These are phyloP conservation scores for Otolemur garnettii DNA, from an alignment of 2,113 vertebrate species.

Conservation along the genomic window DNA sequence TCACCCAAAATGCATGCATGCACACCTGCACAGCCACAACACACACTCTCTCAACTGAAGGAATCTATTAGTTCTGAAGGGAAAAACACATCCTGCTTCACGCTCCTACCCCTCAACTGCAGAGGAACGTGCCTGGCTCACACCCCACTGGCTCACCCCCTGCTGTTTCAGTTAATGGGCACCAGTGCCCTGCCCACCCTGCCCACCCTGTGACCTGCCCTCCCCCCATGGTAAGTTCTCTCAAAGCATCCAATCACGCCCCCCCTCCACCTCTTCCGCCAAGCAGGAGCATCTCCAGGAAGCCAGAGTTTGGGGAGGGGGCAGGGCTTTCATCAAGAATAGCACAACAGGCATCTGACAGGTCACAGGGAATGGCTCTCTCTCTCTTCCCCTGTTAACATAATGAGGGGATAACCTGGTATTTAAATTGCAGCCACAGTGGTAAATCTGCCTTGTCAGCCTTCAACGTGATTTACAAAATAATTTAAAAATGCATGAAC, in stretches of 20 bases:
- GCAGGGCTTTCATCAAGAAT: neutral
- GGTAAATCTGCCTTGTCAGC: conserved; percentile 87
- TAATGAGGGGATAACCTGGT: conserved; percentile 67
- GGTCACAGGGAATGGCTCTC: conserved; percentile 26
- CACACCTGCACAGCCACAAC: neutral
- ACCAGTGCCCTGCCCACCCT: neutral
- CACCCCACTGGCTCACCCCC: neutral
- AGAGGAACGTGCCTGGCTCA: fast-evolving
- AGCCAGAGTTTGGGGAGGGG: neutral
- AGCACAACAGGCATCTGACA: conserved; percentile 41
- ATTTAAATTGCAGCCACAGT: conserved; percentile 74
- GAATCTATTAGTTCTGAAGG: neutral
- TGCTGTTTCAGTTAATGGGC: conserved; percentile 33
- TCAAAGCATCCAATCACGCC: neutral
- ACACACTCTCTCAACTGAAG: neutral
- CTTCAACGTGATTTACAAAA: conserved; percentile 88
- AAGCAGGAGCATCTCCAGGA: fast-evolving
- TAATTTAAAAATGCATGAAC: conserved; percentile 87
- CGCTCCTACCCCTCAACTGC: neutral
- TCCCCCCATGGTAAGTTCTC: neutral
- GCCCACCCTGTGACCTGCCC: neutral
- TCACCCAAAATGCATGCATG: neutral
- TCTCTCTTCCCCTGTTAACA: conserved; percentile 66
- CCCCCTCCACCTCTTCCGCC: neutral
- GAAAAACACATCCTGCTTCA: neutral